phyloP scores from a whole-genome alignment of 1,140 invertebrate species.

The Scaptomyza hsui region DNA sequence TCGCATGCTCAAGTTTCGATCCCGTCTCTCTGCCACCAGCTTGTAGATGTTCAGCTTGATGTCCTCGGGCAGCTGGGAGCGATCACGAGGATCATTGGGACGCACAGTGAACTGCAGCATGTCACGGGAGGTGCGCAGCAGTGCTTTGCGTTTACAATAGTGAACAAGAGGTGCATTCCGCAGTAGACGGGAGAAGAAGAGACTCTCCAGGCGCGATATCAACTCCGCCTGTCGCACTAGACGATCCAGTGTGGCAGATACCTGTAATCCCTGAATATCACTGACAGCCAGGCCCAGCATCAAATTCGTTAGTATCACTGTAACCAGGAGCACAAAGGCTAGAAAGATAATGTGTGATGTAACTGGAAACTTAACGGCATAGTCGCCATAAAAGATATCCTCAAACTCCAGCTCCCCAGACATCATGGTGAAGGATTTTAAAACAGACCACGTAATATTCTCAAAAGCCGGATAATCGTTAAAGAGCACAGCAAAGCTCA shows the following conservation, averaged over 20 bases:
- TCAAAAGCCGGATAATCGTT: conserved; percentile 89
- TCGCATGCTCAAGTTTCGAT: conserved; percentile 85
- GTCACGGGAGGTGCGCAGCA: conserved; percentile 89
- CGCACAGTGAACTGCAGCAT: conserved; percentile 89
- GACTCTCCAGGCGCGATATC: conserved; percentile 91
- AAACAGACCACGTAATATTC: conserved; percentile 86
- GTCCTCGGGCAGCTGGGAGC: conserved; percentile 89
- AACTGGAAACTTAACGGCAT: conserved; percentile 85
- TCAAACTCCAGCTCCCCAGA: conserved; percentile 94
- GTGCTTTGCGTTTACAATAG: conserved; percentile 88
- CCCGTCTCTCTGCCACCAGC: conserved; percentile 88
- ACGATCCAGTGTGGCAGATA: conserved; percentile 91
- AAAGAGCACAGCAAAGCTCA: conserved; percentile 91
- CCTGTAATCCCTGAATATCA: conserved; percentile 92
- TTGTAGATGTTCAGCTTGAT: conserved; percentile 89
- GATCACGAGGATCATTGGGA: conserved; percentile 91
- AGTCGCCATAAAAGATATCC: conserved; percentile 90
- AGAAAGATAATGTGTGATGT: conserved; percentile 91
- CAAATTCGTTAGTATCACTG: conserved; percentile 93
- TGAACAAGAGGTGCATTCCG: conserved; percentile 88
- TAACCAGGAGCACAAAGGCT: conserved; percentile 91
- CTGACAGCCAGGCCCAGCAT: conserved; percentile 93
- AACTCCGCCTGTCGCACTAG: conserved; percentile 91
- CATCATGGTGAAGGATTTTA: conserved; percentile 95
- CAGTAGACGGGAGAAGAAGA: conserved; percentile 91